phyloP scores from a whole-genome alignment of 2,113 vertebrate species.

The Etheostoma spectabile region DNA sequence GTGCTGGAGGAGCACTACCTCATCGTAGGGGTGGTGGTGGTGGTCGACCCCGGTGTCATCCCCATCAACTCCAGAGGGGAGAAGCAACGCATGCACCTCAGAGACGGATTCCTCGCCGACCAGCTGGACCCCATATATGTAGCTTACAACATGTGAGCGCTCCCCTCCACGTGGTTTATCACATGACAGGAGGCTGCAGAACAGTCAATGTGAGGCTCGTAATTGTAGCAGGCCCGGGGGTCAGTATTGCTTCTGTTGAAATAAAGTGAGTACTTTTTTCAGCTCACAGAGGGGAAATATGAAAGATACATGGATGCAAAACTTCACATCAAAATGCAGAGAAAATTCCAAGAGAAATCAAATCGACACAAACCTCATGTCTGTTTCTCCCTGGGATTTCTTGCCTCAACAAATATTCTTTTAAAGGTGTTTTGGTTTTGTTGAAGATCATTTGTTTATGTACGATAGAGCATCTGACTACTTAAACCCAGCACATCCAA shows the following conservation, averaged over 20 bases:
- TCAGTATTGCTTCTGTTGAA: neutral
- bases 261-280: slow-evolving; percentile 19
- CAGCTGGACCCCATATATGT: slow-evolving; percentile 98
- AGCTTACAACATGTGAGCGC: slow-evolving; percentile 95
- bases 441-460: slow-evolving; percentile 41
- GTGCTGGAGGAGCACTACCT: slow-evolving; percentile 97
- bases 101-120: slow-evolving; percentile 96
- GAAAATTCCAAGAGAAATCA: slow-evolving; percentile 1
- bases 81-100: slow-evolving; percentile 97
- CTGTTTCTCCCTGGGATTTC: slow-evolving; percentile 39
- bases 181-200: slow-evolving; percentile 7
- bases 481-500: slow-evolving; percentile 25
- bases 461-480: slow-evolving; percentile 33
- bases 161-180: slow-evolving; percentile 22
- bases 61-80: slow-evolving; percentile 97
- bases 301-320: slow-evolving; percentile 38
- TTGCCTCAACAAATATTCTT: slow-evolving; percentile 39
- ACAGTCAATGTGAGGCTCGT: neutral
- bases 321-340: slow-evolving; percentile 7
- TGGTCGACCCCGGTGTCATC: slow-evolving; percentile 95
- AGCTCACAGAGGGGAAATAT: slow-evolving; percentile 7
- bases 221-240: neutral
- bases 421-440: slow-evolving; percentile 52
- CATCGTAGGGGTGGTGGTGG: slow-evolving; percentile 95
- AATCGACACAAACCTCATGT: slow-evolving; percentile 33